Conservation (phyloP, 2,797 vertebrate species). For the Chromobotia macracanthus region DNA sequence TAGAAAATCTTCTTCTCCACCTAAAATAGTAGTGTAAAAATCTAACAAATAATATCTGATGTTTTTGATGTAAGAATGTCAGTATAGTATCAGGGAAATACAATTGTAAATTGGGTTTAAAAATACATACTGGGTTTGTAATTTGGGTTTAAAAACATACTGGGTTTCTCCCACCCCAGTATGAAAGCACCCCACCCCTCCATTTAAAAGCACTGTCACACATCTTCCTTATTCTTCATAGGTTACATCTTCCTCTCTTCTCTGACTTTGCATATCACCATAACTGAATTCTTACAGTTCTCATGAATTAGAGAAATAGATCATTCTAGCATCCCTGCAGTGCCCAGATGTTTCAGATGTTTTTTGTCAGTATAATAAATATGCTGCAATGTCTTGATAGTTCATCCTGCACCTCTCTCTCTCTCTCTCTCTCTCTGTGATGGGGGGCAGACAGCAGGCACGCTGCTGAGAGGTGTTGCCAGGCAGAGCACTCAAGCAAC, state of each 20-base stretch:
- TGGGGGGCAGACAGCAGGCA: conserved; percentile 58
- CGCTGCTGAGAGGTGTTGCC: conserved; percentile 62
- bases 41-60: too few species aligned
- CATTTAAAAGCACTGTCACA: too few species aligned
- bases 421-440: conserved; percentile 33
- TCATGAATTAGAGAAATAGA: not conserved
- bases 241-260: not conserved
- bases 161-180: too few species aligned
- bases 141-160: too few species aligned
- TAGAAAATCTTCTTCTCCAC: too few species aligned
- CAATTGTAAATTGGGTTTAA: too few species aligned
- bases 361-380: not conserved
- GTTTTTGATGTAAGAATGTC: too few species aligned
- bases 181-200: too few species aligned
- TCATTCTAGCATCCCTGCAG: not conserved
- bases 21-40: too few species aligned
- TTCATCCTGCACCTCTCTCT: conserved; percentile 7
- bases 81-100: too few species aligned
- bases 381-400: not conserved
- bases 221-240: not conserved
- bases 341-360: not conserved
- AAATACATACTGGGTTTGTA: too few species aligned
- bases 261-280: not conserved
- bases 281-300: not conserved
- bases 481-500: conserved; percentile 59